Percentiles rank a stretch among this genome's conserved stretches.
phyloP scores from a whole-genome alignment of 2,113 vertebrate species.

The Drymodes brunneopygia region DNA sequence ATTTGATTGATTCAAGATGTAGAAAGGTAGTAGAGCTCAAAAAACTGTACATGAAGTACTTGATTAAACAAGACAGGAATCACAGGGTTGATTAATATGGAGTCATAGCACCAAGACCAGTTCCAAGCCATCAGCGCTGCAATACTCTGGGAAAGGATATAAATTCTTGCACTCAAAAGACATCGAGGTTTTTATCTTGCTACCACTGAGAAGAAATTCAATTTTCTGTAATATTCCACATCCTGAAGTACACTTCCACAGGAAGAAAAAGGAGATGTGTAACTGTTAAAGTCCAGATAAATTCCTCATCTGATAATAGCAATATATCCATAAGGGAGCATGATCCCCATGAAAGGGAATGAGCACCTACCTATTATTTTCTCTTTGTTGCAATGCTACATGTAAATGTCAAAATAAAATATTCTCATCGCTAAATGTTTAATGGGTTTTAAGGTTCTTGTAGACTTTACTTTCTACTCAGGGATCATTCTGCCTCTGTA shows the following conservation, averaged over 20 bases:
- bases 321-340: not conserved
- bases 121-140: not conserved
- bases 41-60: not conserved
- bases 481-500: not conserved
- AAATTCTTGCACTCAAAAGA: not conserved
- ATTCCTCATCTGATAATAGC: not conserved
- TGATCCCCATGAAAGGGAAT: not conserved
- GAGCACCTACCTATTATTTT: not conserved
- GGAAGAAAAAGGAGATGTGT: not conserved
- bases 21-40: conserved; percentile 17
- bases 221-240: not conserved
- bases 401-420: not conserved
- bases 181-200: not conserved
- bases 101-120: not conserved
- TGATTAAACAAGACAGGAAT: conserved; percentile 56
- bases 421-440: not conserved
- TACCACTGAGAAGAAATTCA: not conserved
- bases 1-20: conserved; percentile 46
- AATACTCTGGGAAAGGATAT: not conserved
- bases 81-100: conserved; percentile 3
- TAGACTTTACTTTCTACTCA: not conserved
- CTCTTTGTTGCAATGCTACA: not conserved
- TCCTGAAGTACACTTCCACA: not conserved
- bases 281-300: not conserved
- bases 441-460: not conserved